Base-by-base conservation (phyloP, 2,888 invertebrate genomes). In the Nomada fucata region DNA sequence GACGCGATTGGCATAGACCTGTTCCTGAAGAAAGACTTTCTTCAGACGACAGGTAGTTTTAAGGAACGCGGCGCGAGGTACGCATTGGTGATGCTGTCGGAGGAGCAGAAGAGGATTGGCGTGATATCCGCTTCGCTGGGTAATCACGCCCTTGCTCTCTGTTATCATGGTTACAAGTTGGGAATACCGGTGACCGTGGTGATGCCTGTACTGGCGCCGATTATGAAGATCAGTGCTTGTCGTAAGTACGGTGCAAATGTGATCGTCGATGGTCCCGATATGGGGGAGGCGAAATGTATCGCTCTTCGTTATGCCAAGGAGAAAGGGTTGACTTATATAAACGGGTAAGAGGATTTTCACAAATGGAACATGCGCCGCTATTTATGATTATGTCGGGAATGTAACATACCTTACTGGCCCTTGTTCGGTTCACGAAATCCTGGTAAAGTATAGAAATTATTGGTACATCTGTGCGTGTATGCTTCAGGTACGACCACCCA, bases 11-110 rank as follows among this genome's bases (percentile, higher is more conserved):
- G 96, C 61, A 97, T 98, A 96, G 97, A 98, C 50, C 95, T 99
- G 85, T 99, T 96, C 94, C 95, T 99, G 89, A 99, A 99, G 94
- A 98, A 98, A 93, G 99, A 99, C 93, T 98, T 98, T 92, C 95
- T 98, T 18, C 98, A 99, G 94, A 96, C 96, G 85, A 99, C 99
- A n/a, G 99, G 99, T 92, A 98, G 98, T 94, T 98, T 99, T 93
- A 99, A 99, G 94, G 99, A 99, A 92, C 95, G 99, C 82, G 99
- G 99, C 0, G 99, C 99, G 0, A 95, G 98, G 20, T 97, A 98
- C 91, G 97, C 98, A 0, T 94, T 99, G 64, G 93, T 97, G 64
- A 96, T 96, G 93, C 94, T 99, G 3, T 94, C 96, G 1, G 94
- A 96, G 73, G 96, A 97, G 53, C 96, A 97, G 88, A 96, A 96